Conservation (phyloP, 1,140 invertebrate genomes). For the Ips typographus region DNA sequence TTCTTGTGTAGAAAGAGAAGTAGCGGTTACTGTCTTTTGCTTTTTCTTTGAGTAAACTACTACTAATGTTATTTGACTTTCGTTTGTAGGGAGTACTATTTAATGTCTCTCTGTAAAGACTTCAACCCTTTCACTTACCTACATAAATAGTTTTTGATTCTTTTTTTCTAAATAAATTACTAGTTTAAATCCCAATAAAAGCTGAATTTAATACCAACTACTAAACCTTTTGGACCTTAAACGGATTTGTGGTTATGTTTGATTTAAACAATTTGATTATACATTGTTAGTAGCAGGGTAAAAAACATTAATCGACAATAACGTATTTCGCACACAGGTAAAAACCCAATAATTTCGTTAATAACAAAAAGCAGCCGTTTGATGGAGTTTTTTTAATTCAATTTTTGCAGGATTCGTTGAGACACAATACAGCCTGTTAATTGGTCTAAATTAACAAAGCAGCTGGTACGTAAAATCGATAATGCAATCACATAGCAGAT, state of each 20-base stretch:
- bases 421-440: conserved; percentile 6
- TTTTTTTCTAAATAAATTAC: too few relatives aligned
- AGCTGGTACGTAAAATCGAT: neutral
- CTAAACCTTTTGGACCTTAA: too few relatives aligned
- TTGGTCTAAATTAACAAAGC: neutral
- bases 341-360: conserved; percentile 15
- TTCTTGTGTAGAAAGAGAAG: too few relatives aligned
- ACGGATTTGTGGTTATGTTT: neutral
- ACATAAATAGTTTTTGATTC: too few relatives aligned
- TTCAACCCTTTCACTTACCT: too few relatives aligned
- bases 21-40: too few relatives aligned
- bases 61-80: neutral
- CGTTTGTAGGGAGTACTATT: conserved; percentile 3
- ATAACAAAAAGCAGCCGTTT: conserved; percentile 21
- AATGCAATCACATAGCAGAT: neutral
- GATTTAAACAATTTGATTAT: conserved; percentile 16
- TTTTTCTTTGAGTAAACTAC: too few relatives aligned
- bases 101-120: too few relatives aligned
- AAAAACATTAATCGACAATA: conserved; percentile 4
- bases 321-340: conserved; percentile 1
- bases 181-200: too few relatives aligned
- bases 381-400: conserved; percentile 1
- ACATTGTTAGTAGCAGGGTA: neutral
- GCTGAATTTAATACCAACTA: too few relatives aligned
- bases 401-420: conserved; percentile 11